Conservation (phyloP, 2,113 vertebrate species). For the Bubo bubo region DNA sequence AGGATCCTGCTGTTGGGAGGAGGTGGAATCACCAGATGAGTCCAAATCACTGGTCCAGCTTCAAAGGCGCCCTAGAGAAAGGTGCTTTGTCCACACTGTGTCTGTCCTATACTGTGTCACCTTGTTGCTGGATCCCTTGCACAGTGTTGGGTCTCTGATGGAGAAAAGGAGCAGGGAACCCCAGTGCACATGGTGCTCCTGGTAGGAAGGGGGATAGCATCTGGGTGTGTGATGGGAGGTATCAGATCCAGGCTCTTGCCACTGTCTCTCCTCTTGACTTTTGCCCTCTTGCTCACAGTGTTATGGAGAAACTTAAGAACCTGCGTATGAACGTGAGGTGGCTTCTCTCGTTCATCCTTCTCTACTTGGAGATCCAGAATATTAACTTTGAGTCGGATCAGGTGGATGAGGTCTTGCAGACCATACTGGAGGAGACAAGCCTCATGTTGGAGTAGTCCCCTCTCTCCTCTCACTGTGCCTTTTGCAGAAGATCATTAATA, state of each 20-base stretch:
- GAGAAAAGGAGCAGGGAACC: neutral
- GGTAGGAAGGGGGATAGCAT: neutral
- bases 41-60: neutral
- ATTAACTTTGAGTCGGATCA: slow-evolving; percentile 78
- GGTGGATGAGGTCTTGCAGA: slow-evolving; percentile 83
- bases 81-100: neutral
- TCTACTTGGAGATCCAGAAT: slow-evolving; percentile 80
- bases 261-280: slow-evolving; percentile 25
- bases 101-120: neutral
- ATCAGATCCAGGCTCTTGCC: neutral
- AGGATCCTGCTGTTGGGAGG: neutral
- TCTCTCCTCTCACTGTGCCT: neutral
- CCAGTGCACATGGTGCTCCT: neutral
- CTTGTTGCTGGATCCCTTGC: neutral
- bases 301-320: slow-evolving; percentile 71
- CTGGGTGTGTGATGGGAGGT: neutral
- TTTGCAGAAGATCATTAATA: neutral
- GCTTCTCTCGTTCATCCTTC: slow-evolving; percentile 79
- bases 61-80: neutral
- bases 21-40: neutral
- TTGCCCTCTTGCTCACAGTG: slow-evolving; percentile 62
- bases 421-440: slow-evolving; percentile 83
- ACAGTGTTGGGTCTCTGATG: neutral
- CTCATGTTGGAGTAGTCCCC: slow-evolving; percentile 38
- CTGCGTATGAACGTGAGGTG: slow-evolving; percentile 78